A percentile compares a stretch with the other conserved stretches of the same genome.
These are phyloP conservation scores for Micromussa lordhowensis DNA, from an alignment of 92 coral and sea anemone species.

Conservation along the genomic window DNA sequence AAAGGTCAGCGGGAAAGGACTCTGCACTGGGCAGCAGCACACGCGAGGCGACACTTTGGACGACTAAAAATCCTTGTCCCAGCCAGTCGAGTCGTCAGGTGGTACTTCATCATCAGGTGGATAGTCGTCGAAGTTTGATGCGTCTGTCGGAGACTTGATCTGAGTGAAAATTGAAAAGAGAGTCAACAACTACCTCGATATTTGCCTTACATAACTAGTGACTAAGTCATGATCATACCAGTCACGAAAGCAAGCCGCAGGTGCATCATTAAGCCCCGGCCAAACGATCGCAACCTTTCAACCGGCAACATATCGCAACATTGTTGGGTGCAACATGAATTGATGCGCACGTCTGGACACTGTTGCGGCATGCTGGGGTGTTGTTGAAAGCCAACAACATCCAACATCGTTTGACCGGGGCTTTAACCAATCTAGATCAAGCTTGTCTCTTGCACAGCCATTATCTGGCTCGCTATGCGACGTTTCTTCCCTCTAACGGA, in stretches of 20 bases:
- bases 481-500: not conserved
- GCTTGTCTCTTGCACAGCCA: not conserved
- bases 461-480: not conserved
- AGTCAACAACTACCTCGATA: not conserved
- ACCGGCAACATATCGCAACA: no score
- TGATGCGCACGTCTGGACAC: no score
- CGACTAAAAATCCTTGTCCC: constrained; percentile 94
- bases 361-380: no score
- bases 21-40: constrained; percentile 1
- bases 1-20: not conserved
- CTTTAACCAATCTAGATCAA: no score
- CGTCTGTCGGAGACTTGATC: constrained; percentile 95
- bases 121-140: constrained; percentile 98
- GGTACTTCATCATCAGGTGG: constrained; percentile 98
- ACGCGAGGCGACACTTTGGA: constrained; percentile 1
- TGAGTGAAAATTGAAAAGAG: constrained; percentile 24
- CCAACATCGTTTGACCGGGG: no score
- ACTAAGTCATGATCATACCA: no score
- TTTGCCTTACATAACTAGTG: not conserved
- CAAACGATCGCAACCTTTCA: no score
- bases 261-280: not conserved
- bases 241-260: not conserved
- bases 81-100: constrained; percentile 87
- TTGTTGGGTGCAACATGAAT: no score
- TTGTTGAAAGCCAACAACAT: no score